Evolutionary conservation across 2,888 invertebrate species (phyloP).

Genomic region (Drosophila recens): DNA sequence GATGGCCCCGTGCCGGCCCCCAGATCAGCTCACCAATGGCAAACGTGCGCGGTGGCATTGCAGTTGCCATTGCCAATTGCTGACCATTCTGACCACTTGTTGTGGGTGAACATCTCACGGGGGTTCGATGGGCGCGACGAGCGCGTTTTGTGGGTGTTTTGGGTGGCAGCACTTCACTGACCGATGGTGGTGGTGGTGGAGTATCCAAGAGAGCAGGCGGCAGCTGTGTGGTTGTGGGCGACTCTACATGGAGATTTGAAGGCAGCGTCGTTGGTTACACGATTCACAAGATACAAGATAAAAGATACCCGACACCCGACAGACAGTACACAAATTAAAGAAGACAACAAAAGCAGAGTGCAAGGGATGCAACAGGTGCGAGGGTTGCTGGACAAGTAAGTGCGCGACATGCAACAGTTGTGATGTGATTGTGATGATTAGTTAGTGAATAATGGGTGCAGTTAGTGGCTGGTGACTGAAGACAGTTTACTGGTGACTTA

Average conservation of each 20-base stretch:
- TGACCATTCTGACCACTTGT: neutral
- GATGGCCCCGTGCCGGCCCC: constrained; percentile 93
- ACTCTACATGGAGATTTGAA: constrained; percentile 77
- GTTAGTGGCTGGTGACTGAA: constrained; percentile 50
- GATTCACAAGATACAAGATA: neutral
- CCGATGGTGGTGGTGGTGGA: constrained; percentile 19
- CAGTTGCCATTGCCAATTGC: neutral
- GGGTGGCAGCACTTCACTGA: constrained; percentile 30
- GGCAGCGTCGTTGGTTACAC: constrained; percentile 30
- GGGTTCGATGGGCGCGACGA: constrained; percentile 59
- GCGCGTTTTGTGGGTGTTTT: constrained; percentile 61
- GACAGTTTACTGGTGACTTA: neutral
- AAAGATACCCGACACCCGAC: constrained; percentile 30
- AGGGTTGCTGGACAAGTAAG: constrained; percentile 39
- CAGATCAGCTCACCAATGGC: constrained; percentile 93
- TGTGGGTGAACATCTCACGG: constrained; percentile 27
- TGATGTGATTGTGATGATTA: constrained; percentile 34
- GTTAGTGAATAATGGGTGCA: constrained; percentile 56
- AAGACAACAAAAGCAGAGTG: constrained; percentile 39
- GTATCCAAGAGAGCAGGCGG: constrained; percentile 37
- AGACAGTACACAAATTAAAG: constrained; percentile 27
- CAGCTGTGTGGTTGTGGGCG: constrained; percentile 74
- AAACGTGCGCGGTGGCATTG: constrained; percentile 84
- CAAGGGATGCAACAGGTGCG: constrained; percentile 21
- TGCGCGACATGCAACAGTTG: constrained; percentile 49